phyloP scores from a whole-genome alignment of 2,113 vertebrate genomes.

The Triplophysa tibetana region DNA sequence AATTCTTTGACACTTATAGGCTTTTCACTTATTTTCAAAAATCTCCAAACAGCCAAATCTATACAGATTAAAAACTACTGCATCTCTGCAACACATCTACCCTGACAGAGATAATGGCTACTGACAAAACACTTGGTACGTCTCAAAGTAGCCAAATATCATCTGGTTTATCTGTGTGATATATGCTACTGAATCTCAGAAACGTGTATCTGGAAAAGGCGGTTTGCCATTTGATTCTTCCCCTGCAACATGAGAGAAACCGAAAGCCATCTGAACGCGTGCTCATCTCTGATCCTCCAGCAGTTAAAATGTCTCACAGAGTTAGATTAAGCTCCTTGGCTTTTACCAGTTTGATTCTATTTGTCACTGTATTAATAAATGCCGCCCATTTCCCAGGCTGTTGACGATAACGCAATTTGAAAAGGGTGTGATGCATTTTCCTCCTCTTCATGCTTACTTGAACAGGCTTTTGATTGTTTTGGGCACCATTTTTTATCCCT shows the following conservation, averaged over 20 bases:
- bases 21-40: too few relatives aligned
- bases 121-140: too few relatives aligned
- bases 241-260: background rate
- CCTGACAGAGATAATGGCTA: too few relatives aligned
- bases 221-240: background rate
- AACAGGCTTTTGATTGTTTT: conserved; percentile 49
- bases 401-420: conserved; percentile 42
- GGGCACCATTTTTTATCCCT: conserved; percentile 35
- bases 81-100: too few relatives aligned
- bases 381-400: conserved; percentile 24
- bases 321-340: conserved; percentile 22
- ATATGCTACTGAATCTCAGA: background rate
- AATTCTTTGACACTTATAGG: too few relatives aligned
- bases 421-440: conserved; percentile 14
- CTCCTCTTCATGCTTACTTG: conserved; percentile 37
- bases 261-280: background rate
- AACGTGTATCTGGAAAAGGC: background rate
- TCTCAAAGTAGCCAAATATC: too few relatives aligned
- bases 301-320: conserved; percentile 26
- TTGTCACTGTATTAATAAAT: conserved; percentile 35
- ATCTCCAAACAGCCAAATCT: too few relatives aligned
- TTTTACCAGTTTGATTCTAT: conserved; percentile 28
- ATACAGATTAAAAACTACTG: too few relatives aligned
- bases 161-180: too few relatives aligned
- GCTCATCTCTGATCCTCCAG: conserved; percentile 3